phyloP scores from a whole-genome alignment of 2,888 invertebrate species.

The Caenorhabditis sp. region DNA sequence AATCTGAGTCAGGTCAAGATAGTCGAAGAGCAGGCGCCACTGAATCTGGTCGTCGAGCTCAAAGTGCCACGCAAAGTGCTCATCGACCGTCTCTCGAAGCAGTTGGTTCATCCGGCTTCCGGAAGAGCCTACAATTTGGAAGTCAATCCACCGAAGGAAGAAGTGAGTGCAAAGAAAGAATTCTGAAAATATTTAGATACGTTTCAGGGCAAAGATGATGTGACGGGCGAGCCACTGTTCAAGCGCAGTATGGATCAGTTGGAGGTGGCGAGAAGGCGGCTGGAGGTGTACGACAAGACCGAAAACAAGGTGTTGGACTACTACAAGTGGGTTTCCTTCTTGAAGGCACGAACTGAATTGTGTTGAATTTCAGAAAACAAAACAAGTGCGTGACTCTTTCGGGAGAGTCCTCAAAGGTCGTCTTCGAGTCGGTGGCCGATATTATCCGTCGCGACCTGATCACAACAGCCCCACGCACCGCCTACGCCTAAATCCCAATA shows the following conservation, averaged over 20 bases:
- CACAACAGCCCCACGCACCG: constrained; percentile 37
- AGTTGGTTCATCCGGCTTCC: constrained; percentile 86
- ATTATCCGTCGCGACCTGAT: constrained; percentile 53
- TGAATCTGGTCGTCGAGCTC: constrained; percentile 61
- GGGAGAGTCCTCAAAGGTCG: constrained; percentile 58
- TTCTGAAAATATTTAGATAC: background rate
- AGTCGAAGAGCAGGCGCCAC: constrained; percentile 64
- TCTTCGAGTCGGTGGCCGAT: constrained; percentile 56
- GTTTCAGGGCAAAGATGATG: constrained; percentile 84
- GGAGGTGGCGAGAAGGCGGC: constrained; percentile 60
- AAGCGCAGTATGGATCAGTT: constrained; percentile 88
- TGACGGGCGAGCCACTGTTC: constrained; percentile 92
- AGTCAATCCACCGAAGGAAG: constrained; percentile 90
- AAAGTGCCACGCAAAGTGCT: constrained; percentile 63
- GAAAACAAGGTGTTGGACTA: constrained; percentile 66
- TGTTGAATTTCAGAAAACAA: constrained; percentile 47
- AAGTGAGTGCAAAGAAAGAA: constrained; percentile 57
- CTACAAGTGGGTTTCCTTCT: constrained; percentile 51
- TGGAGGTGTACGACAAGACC: constrained; percentile 66
- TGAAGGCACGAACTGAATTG: background rate
- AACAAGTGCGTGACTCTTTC: constrained; percentile 61
- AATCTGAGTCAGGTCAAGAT: constrained; percentile 63
- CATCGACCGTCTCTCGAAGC: constrained; percentile 64
- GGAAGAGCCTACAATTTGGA: constrained; percentile 90
- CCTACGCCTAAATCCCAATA: constrained; percentile 46